phyloP scores from a whole-genome alignment of 2,888 invertebrate species.

The Uloborus plumipes region DNA sequence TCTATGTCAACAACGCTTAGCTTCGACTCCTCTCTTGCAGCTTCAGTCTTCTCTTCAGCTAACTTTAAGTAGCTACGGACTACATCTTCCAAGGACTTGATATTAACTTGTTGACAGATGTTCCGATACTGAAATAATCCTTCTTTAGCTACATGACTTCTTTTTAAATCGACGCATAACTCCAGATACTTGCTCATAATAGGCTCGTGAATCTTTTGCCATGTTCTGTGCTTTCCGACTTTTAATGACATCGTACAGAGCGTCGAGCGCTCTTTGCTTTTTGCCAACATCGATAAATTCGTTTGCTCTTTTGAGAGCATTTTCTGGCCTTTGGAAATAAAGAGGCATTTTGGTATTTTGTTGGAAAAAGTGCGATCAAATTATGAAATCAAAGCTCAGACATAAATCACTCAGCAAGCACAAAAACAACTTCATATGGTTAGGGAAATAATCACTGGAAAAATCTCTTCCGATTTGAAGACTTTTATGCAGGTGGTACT shows the following conservation, averaged over 20 bases:
- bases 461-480: no score
- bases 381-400: no score
- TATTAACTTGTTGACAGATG: conserved; percentile 97
- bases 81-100: conserved; percentile 96
- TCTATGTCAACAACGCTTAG: conserved; percentile 97
- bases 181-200: conserved; percentile 99
- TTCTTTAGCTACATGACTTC: conserved; percentile 98
- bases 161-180: conserved; percentile 96
- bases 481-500: no score
- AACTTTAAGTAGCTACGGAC: conserved; percentile 93
- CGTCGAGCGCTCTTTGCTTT: conserved; percentile 94
- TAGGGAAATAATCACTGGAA: no score
- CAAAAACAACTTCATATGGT: no score
- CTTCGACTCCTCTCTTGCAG: conserved; percentile 91
- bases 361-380: no score
- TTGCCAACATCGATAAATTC: conserved; percentile 99
- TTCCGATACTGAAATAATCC: conserved; percentile 98
- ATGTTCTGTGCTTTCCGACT: conserved; percentile 93
- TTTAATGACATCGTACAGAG: conserved; percentile 97
- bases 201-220: conserved; percentile 94
- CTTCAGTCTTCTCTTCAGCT: conserved; percentile 96
- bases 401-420: no score
- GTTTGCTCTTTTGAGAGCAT: conserved; percentile 98
- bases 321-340: conserved; percentile 91
- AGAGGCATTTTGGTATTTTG: conserved; percentile 72